A percentile compares a stretch with the other conserved stretches of the same genome.
These are phyloP conservation scores for Muraenolepis orangiensis DNA, from an alignment of 2,797 vertebrate species.

Conservation along the genomic window DNA sequence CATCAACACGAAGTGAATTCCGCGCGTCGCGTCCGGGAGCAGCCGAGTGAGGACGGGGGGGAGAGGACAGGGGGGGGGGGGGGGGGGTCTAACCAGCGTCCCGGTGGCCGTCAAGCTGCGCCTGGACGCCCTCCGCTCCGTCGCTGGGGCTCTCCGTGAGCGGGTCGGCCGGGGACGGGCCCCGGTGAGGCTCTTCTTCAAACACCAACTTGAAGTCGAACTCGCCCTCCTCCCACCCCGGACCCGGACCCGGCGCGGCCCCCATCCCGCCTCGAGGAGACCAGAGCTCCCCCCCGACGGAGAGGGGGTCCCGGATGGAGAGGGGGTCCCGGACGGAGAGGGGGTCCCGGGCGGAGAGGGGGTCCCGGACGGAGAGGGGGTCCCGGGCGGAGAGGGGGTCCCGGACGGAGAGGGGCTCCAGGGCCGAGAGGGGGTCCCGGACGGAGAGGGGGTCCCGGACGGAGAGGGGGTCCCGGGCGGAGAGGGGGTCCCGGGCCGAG, in stretches of 20 bases:
- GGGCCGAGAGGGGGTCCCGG: too few relatives aligned
- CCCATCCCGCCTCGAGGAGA: constrained; percentile 81
- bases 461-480: too few relatives aligned
- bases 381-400: too few relatives aligned
- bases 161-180: constrained; percentile 60
- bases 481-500: too few relatives aligned
- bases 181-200: constrained; percentile 79
- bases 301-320: too few relatives aligned
- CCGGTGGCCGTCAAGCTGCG: constrained; percentile 56
- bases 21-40: background rate
- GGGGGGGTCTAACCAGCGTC: constrained; percentile 53
- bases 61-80: too few relatives aligned
- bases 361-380: too few relatives aligned
- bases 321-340: too few relatives aligned
- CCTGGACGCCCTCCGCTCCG: constrained; percentile 47
- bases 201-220: constrained; percentile 92
- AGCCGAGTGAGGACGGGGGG: background rate
- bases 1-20: background rate
- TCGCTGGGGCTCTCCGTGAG: constrained; percentile 46
- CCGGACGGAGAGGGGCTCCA: too few relatives aligned
- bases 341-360: too few relatives aligned
- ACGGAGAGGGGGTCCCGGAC: too few relatives aligned
- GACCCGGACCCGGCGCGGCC: constrained; percentile 80
- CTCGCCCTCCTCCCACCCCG: constrained; percentile 89
- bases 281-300: too few relatives aligned